Base-by-base conservation (phyloP, 2,888 invertebrate genomes). In the Sphaerophoria taeniata region DNA sequence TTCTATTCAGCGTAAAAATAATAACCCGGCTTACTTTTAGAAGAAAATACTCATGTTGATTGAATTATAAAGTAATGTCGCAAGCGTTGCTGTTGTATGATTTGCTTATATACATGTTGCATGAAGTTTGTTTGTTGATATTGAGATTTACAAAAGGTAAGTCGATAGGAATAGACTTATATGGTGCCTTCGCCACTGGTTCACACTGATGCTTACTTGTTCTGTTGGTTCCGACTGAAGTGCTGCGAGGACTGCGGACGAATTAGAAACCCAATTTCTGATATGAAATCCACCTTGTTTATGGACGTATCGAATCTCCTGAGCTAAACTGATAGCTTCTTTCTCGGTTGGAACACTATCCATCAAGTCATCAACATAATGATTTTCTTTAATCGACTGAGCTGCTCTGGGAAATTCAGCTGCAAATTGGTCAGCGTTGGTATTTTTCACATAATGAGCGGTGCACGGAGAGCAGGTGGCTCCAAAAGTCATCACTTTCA, bases 301-400 rank as follows among this genome's bases (percentile, higher is more conserved):
- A 69, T 80, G 86, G 7, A 87, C 72, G 55, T 61, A 61, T n/a
- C 55, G 65, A 0, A 87, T 76, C 11, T 88, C 78, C 11, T 79
- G 69, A 31, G 81, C 84, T 33, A 87, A 39, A 43, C 71, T 69
- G 14, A 87, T 34, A 9, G 87, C 87, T 55, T 87, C 78, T 47
- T 87, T 85, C 45, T 82, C 77, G 0, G 88, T 87, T 33, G 88
- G 86, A 1, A 83, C 74, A 14, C 89, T 89, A 11, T 88, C 87
- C 6, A 88, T 61, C 43, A 88, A 87, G 65, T 89, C 89, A 63
- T 90, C 89, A 51, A 90, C 88, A 47, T 90, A 90, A 61, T 87
- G 75, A 24, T 39, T 61, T 3, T 71, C 34, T 9, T 79, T n/a
- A 53, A 87, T 80, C 4, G 83, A 76, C 1, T 43, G 11, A 4